Evolutionary conservation across 1,140 invertebrate species (phyloP).

Genomic region (Drosophila sulfurigaster): DNA sequence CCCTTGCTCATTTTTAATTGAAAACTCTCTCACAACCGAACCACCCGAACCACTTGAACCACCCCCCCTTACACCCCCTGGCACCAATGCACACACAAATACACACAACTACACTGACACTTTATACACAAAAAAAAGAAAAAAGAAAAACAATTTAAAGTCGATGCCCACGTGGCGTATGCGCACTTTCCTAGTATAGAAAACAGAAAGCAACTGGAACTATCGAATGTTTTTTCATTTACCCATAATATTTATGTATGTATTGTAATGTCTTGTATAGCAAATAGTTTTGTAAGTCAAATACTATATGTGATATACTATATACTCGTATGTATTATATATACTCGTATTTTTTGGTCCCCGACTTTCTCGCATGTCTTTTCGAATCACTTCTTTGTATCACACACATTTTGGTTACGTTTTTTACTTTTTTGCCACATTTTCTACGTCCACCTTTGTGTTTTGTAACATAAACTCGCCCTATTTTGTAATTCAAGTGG

Average conservation of each 20-base stretch:
- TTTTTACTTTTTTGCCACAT: conserved; percentile 33
- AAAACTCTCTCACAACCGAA: conserved; percentile 17
- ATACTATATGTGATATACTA: conserved; percentile 23
- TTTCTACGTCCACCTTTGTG: conserved; percentile 41
- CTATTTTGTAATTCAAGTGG: conserved; percentile 79
- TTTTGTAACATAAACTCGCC: conserved; percentile 45
- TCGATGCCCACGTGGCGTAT: conserved; percentile 36
- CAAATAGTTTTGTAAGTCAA: conserved; percentile 32
- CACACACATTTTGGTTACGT: background rate
- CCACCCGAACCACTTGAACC: conserved; percentile 3
- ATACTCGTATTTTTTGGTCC: conserved; percentile 18
- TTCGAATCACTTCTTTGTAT: conserved; percentile 13
- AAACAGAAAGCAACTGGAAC: conserved; percentile 5
- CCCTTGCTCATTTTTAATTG: conserved; percentile 49
- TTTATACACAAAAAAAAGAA: background rate
- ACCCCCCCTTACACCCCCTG: conserved; percentile 15
- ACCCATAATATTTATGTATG: conserved; percentile 25
- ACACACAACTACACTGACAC: conserved; percentile 7
- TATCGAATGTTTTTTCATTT: conserved; percentile 49
- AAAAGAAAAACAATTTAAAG: conserved; percentile 32
- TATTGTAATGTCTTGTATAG: conserved; percentile 40
- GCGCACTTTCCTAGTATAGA: conserved; percentile 28
- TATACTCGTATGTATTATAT: conserved; percentile 13
- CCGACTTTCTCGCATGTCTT: conserved; percentile 44
- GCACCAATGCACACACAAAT: conserved; percentile 42